phyloP scores from a whole-genome alignment of 2,888 invertebrate species.

The Microplitis manilae region DNA sequence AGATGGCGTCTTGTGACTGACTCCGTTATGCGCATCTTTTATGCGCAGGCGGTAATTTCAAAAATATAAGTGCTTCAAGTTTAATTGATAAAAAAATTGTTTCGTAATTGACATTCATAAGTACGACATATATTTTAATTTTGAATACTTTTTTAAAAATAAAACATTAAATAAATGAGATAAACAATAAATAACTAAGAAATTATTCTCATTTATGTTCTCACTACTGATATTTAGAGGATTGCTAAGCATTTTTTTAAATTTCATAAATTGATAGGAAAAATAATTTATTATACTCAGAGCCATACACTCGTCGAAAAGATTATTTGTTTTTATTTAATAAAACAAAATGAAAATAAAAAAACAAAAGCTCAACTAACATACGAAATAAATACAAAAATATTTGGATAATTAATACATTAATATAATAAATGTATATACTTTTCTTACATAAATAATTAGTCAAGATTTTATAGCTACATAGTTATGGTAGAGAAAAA shows the following conservation, averaged over 20 bases:
- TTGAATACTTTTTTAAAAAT: slow-evolving; percentile 17
- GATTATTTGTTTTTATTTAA: too few species aligned
- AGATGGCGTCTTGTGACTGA: too few species aligned
- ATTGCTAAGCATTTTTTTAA: background rate
- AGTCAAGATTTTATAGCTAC: background rate
- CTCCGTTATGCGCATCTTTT: too few species aligned
- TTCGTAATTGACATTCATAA: too few species aligned
- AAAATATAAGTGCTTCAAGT: too few species aligned
- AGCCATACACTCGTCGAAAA: background rate
- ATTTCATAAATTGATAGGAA: background rate
- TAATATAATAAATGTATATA: background rate
- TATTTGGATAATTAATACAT: background rate
- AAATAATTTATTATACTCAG: background rate
- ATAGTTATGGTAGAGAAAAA: background rate
- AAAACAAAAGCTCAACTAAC: background rate
- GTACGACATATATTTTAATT: too few species aligned
- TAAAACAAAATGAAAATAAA: background rate
- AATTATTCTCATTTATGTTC: background rate
- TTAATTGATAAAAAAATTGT: too few species aligned
- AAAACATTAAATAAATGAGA: background rate
- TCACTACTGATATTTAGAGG: background rate
- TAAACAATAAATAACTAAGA: background rate
- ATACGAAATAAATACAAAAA: background rate
- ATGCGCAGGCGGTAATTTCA: too few species aligned
- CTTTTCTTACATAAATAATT: background rate